phyloP scores from a whole-genome alignment of 2,888 invertebrate genomes.

The Keiferia lycopersicella region DNA sequence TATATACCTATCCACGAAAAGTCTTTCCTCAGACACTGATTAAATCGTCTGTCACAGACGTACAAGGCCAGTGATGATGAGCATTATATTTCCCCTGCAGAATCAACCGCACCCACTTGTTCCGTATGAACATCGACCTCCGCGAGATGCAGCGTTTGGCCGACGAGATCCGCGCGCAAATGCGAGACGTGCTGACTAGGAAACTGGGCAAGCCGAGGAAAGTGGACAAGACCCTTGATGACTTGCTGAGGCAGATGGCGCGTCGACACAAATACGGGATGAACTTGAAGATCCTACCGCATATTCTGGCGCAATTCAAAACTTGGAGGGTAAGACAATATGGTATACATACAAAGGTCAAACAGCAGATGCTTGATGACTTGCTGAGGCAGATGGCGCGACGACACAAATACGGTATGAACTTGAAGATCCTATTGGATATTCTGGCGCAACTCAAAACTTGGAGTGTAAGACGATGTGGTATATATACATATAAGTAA shows the following conservation, averaged over 20 bases:
- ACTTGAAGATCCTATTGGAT: slow-evolving; percentile 53
- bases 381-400: slow-evolving; percentile 67
- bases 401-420: slow-evolving; percentile 64
- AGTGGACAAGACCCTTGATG: slow-evolving; percentile 69
- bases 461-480: slow-evolving; percentile 68
- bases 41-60: no score
- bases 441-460: slow-evolving; percentile 54
- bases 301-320: slow-evolving; percentile 55
- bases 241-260: slow-evolving; percentile 66
- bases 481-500: no score
- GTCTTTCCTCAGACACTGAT: no score
- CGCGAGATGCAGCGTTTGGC: slow-evolving; percentile 84
- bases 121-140: slow-evolving; percentile 86
- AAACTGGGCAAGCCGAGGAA: slow-evolving; percentile 67
- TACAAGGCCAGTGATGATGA: no score
- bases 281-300: slow-evolving; percentile 52
- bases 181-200: slow-evolving; percentile 67
- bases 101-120: slow-evolving; percentile 84
- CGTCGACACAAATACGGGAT: slow-evolving; percentile 66
- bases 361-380: no score
- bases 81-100: slow-evolving; percentile 64
- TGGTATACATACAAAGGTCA: no score
- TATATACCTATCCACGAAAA: no score
- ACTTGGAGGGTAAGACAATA: slow-evolving; percentile 65
- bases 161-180: slow-evolving; percentile 75